These are phyloP conservation scores for Theocolax elegans DNA, from an alignment of 1,140 invertebrate genomes.

Conservation along the genomic window DNA sequence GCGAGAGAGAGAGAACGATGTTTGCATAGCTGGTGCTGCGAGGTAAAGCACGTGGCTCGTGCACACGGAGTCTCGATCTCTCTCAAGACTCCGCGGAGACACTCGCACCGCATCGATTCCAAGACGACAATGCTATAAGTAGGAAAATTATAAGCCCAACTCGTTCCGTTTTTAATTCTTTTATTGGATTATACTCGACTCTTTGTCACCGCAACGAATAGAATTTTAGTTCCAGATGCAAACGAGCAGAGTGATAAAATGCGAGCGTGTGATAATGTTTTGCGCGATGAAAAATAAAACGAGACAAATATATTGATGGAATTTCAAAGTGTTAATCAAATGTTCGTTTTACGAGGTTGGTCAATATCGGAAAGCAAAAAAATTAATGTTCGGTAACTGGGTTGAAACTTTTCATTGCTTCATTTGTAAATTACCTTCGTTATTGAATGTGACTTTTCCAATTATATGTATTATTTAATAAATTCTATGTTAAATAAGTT, in stretches of 20 bases:
- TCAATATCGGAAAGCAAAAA: no score
- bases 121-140: background rate
- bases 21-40: background rate
- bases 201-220: background rate
- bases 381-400: no score
- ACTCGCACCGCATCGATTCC: background rate
- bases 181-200: background rate
- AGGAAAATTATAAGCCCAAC: background rate
- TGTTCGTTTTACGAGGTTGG: no score
- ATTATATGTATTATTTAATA: no score
- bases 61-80: background rate
- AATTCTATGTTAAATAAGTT: no score
- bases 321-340: no score
- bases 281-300: no score
- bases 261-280: background rate
- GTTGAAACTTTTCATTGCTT: no score
- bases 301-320: no score
- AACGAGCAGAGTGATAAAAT: background rate
- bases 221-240: background rate
- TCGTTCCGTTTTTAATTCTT: background rate
- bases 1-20: no score
- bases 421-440: no score
- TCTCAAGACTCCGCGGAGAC: background rate
- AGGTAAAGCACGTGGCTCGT: slow-evolving; percentile 11
- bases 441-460: no score